These are phyloP conservation scores for Thecophora atra DNA, from an alignment of 2,888 invertebrate genomes.

Conservation along the genomic window DNA sequence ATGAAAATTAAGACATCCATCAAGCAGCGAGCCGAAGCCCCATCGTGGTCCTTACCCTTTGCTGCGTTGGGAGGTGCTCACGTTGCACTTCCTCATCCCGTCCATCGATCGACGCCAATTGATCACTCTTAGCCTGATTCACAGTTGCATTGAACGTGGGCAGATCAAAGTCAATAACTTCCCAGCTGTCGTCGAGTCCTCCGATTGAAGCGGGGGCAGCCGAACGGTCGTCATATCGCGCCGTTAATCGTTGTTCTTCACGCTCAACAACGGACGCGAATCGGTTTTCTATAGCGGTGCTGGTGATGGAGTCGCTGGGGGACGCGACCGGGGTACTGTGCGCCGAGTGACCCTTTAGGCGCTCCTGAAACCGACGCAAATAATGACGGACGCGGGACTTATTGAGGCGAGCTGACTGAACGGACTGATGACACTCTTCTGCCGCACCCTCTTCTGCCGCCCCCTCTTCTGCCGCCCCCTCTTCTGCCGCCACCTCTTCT, in stretches of 20 bases:
- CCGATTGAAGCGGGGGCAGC: conserved; percentile 8
- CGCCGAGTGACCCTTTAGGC: conserved; percentile 61
- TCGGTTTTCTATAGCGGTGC: conserved; percentile 8
- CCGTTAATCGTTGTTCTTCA: conserved; percentile 19
- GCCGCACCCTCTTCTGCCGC: conserved; percentile 17
- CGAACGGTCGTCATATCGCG: conserved; percentile 6
- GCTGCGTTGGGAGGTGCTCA: conserved; percentile 42
- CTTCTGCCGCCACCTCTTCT: conserved; percentile 40
- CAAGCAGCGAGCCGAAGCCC: not conserved
- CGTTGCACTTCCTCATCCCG: conserved; percentile 27
- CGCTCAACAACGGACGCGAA: not conserved
- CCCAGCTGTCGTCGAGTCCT: conserved; percentile 37
- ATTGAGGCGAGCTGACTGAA: conserved; percentile 58
- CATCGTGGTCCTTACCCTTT: conserved; percentile 36
- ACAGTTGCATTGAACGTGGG: conserved; percentile 2
- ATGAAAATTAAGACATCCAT: conserved; percentile 17
- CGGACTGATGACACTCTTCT: not conserved
- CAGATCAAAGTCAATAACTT: conserved; percentile 49
- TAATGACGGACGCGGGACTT: conserved; percentile 66
- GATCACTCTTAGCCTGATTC: conserved; percentile 37
- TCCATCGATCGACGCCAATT: conserved; percentile 41
- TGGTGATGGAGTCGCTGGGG: conserved; percentile 1
- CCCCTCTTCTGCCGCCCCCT: conserved; percentile 13
- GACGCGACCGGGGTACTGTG: conserved; percentile 45
- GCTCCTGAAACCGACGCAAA: conserved; percentile 65